Evolutionary conservation across 2,797 vertebrate species (phyloP), one percentile per base, ranked within the genome.

Genomic region (Falco concolor): DNA sequence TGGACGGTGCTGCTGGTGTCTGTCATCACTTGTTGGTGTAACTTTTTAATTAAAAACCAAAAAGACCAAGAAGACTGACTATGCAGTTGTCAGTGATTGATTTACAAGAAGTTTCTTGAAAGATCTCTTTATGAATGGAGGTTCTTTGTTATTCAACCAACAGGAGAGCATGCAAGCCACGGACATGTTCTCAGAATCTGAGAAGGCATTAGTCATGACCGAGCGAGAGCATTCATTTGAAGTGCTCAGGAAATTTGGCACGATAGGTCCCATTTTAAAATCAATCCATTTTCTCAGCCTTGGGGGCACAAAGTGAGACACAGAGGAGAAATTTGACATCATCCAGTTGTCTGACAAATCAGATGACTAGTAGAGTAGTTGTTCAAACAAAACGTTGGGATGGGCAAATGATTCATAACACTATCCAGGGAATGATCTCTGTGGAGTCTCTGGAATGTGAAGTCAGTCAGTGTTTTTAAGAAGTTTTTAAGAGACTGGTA

Each of bases 1-100:
- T 86, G 70, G 63, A 67, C 49, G 77, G 38, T 61, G 32, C 84
- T 84, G 25, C 56, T 82, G 5, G 0, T 15, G 25, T 92, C 81
- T 84, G 56, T 95, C 90, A 80, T 82, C 70, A 25, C 40, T 82
- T 77, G 44, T n/a, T 90, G 67, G 44, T 0, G 3, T 79, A 92
- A 93, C 45, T 57, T 94, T 82, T 95, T 94, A 96, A 96, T 96
- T 97, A 95, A 96, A 96, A 95, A 54, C 69, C 81, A 83, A 93
- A 90, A 83, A 82, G 74, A 54, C 44, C 60, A 74, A 82, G 47
- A 90, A 42, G 44, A 77, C 56, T 84, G 44, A 73, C 72, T 92
- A 9, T 50, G 59, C 54, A 49, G 52, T 81, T 87, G 75, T 87
- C 86, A 85, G 75, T 83, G 94, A 95, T 30, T 87, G 88, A 91